Base-by-base conservation (phyloP, 64 coral and sea anemone species). In the Cladopsammia gracilis region DNA sequence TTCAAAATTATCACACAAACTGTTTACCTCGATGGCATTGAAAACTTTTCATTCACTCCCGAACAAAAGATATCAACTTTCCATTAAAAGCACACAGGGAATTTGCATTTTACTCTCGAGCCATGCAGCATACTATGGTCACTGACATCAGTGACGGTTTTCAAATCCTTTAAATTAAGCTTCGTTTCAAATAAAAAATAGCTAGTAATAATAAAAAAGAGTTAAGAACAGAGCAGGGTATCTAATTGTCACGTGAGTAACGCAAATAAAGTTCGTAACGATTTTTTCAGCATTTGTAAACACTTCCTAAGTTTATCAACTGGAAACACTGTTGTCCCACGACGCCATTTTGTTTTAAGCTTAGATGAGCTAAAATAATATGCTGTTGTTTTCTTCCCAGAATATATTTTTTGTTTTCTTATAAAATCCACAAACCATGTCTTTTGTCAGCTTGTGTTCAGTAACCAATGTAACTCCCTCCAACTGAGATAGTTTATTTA, bases 321-420 rank as follows among this genome's bases (percentile, higher is more conserved):
- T 16, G 0, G 19, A 19, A 5, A 64, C 5, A 5, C 4, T 18
- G 1, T 64, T 13, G 12, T 64, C 18, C n/a, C n/a, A 69, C 2
- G 65, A 24, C 77, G 77, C 77, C 77, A 79, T 79, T 16, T 79
- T 79, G 52, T 58, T 60, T 61, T 79, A 48, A 48, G 53, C 53
- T 12, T 10, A 3, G 12, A 56, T 75, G 34, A 34, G 34, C 34
- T 34, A 34, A 34, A 34, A 34, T 34, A 34, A 34, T 34, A 34
- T 34, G 34, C 34, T 0, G 34, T 34, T 1, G 34, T 34, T 34
- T 34, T 34, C 34, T 34, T 20, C 16, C 8, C 72, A 49, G 53
- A 12, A 56, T 56, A 56, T 6, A 12, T 5, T 56, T 34, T 57
- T 57, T 13, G 54, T 57, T 57, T 57, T 10, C 7, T 19, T 15